phyloP scores from a whole-genome alignment of 1,140 invertebrate species.

The Nilaparvata lugens region DNA sequence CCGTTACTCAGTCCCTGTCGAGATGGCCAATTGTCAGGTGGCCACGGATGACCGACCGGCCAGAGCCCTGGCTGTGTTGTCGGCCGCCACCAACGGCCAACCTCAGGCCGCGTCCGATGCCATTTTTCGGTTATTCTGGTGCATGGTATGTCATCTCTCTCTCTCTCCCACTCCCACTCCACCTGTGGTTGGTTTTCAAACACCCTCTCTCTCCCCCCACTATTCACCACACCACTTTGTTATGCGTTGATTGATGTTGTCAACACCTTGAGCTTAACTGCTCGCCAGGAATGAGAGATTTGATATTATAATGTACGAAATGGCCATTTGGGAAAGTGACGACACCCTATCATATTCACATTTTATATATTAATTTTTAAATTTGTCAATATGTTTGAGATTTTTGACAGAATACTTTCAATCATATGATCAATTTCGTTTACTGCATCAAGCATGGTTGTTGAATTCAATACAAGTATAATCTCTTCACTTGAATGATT shows the following conservation, averaged over 20 bases:
- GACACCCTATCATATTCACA: no score
- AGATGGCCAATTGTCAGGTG: background rate
- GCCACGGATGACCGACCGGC: slow-evolving; percentile 8
- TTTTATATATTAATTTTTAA: no score
- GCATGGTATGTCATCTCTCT: slow-evolving; percentile 7
- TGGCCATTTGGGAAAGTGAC: no score
- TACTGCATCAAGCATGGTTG: no score
- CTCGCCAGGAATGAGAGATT: no score
- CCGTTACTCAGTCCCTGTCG: background rate
- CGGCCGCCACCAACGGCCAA: no score
- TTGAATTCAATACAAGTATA: no score
- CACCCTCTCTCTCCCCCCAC: background rate
- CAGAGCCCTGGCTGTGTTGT: background rate
- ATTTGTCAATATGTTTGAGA: no score
- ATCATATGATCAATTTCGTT: no score
- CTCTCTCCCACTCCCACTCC: background rate
- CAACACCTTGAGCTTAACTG: background rate
- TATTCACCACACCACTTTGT: background rate
- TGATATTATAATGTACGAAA: no score
- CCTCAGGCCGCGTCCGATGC: background rate
- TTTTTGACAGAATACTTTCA: no score
- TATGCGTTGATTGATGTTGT: background rate
- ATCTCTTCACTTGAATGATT: no score
- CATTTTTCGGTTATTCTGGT: background rate
- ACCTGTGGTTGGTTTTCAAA: slow-evolving; percentile 7